Evolutionary conservation across 2,113 vertebrate species (phyloP).

Genomic region (Macaca mulatta): DNA sequence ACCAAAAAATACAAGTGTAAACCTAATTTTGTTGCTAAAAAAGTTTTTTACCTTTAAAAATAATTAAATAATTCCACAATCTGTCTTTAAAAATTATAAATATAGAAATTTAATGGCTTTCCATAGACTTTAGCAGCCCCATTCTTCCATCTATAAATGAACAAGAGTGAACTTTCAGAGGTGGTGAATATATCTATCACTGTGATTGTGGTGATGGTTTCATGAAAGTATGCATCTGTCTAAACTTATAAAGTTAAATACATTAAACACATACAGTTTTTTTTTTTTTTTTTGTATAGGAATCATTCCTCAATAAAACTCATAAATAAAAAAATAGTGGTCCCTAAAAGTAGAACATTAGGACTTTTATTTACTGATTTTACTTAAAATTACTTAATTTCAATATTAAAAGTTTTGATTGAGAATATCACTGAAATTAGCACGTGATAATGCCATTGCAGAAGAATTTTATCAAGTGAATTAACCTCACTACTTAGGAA

Average conservation of each 20-base stretch:
- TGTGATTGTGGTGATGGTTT: background rate
- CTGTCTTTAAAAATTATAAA: background rate
- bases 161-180: background rate
- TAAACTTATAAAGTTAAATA: background rate
- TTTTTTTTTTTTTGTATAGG: background rate
- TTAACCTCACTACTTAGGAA: background rate
- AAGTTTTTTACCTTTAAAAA: background rate
- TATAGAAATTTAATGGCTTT: background rate
- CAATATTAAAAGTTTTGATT: background rate
- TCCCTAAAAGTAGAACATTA: background rate
- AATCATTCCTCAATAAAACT: background rate
- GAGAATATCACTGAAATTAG: background rate
- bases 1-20: background rate
- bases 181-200: background rate
- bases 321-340: background rate
- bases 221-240: background rate
- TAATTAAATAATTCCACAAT: background rate
- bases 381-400: background rate
- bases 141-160: background rate
- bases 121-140: background rate
- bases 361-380: background rate
- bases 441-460: background rate
- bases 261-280: background rate
- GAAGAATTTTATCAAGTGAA: background rate
- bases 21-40: background rate